Conservation (phyloP, 2,888 invertebrate genomes). For the Apodemia zela region DNA sequence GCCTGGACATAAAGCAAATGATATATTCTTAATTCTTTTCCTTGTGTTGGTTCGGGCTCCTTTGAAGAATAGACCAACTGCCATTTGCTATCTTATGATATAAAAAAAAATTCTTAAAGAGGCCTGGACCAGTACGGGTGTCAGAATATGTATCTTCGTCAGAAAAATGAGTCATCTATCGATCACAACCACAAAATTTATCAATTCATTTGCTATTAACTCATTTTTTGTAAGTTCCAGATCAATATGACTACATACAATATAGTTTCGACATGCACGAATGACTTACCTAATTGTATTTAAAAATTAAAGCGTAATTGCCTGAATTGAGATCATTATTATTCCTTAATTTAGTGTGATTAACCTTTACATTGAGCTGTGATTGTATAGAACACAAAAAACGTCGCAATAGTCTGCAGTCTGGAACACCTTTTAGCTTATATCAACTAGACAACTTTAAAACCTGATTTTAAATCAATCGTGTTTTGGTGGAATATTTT, state of each 20-base stretch:
- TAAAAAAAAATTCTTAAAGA: too few relatives aligned
- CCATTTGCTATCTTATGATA: too few relatives aligned
- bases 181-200: neutral
- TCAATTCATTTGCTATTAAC: neutral
- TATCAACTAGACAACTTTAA: conserved; percentile 4
- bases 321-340: neutral
- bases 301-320: conserved; percentile 2
- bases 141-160: neutral
- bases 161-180: neutral
- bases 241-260: neutral
- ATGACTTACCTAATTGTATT: neutral
- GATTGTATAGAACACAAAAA: neutral
- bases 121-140: too few relatives aligned
- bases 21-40: too few relatives aligned
- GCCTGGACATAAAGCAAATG: too few relatives aligned
- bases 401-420: neutral
- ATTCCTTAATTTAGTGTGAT: conserved; percentile 4
- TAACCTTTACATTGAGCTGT: conserved; percentile 1
- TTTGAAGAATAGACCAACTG: too few relatives aligned
- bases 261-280: conserved; percentile 5
- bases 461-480: conserved; percentile 15
- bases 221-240: neutral
- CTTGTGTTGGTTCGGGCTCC: too few relatives aligned
- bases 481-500: neutral
- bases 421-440: neutral